phyloP scores from a whole-genome alignment of 2,888 invertebrate species.

The Tethea ocularis region DNA sequence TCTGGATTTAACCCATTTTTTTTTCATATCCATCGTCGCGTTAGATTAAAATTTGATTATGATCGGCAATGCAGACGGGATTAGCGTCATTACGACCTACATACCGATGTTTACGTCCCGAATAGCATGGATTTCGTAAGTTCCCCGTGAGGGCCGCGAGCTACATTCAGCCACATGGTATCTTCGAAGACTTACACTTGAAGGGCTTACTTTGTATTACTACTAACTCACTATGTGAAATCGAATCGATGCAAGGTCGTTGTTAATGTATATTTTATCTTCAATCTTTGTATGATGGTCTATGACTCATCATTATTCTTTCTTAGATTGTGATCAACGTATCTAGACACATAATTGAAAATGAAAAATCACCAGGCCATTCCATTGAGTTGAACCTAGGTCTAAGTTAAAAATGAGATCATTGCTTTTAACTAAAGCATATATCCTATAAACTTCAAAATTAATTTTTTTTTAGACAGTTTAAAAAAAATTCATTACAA shows the following conservation, averaged over 20 bases:
- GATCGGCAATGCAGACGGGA: conserved; percentile 47
- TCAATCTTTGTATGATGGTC: background rate
- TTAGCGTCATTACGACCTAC: conserved; percentile 60
- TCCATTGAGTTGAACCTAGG: no score
- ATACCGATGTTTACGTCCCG: conserved; percentile 66
- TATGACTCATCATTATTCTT: background rate
- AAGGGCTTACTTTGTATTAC: background rate
- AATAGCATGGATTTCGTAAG: conserved; percentile 60
- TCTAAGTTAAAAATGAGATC: no score
- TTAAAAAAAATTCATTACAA: background rate
- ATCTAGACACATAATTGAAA: no score
- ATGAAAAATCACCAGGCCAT: no score
- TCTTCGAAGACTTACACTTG: conserved; percentile 14
- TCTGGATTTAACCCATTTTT: conserved; percentile 12
- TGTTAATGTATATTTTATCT: background rate
- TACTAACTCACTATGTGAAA: background rate
- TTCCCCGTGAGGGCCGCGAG: conserved; percentile 15
- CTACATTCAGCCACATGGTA: conserved; percentile 22
- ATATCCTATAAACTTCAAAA: no score
- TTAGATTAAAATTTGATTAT: conserved; percentile 48
- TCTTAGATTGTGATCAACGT: no score
- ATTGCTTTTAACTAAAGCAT: no score
- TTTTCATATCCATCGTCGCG: conserved; percentile 22
- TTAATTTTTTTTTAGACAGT: no score
- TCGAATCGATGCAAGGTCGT: background rate